Conservation (phyloP, 2,888 invertebrate species). For the Phragmatobia fuliginosa region DNA sequence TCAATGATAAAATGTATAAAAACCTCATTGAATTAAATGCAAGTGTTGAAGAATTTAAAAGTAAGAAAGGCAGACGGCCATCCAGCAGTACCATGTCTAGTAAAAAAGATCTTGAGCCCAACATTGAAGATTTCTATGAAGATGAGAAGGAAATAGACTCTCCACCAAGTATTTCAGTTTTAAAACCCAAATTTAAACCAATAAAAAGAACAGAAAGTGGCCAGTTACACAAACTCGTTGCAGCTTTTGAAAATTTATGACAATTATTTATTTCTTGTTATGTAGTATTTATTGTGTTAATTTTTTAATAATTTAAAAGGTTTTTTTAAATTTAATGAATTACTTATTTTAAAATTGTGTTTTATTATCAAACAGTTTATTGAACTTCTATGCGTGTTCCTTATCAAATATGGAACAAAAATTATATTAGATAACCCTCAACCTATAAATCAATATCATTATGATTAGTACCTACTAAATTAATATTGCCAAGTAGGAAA, state of each 20-base stretch:
- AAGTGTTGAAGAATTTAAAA: constrained; percentile 61
- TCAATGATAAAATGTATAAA: constrained; percentile 79
- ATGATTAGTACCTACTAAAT: neutral
- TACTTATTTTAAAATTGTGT: neutral
- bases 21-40: constrained; percentile 80
- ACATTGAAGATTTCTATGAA: constrained; percentile 79
- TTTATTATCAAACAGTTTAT: neutral
- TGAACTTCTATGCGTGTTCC: neutral
- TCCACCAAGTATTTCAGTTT: constrained; percentile 66
- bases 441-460: neutral
- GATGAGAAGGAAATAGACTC: constrained; percentile 69
- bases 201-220: constrained; percentile 69
- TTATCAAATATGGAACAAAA: neutral
- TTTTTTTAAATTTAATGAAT: constrained; percentile 1
- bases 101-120: constrained; percentile 79
- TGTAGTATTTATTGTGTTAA: constrained; percentile 31
- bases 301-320: constrained; percentile 40
- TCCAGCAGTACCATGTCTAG: constrained; percentile 42
- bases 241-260: constrained; percentile 77
- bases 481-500: neutral
- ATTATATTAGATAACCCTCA: neutral
- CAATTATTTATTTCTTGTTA: constrained; percentile 27
- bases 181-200: constrained; percentile 70
- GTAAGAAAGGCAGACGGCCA: constrained; percentile 60
- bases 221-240: constrained; percentile 69